A percentile compares a stretch with the other conserved stretches of the same genome.
Evolutionary conservation across 2,888 invertebrate species (phyloP).

Genomic region (Nemotelus nigrinus): DNA sequence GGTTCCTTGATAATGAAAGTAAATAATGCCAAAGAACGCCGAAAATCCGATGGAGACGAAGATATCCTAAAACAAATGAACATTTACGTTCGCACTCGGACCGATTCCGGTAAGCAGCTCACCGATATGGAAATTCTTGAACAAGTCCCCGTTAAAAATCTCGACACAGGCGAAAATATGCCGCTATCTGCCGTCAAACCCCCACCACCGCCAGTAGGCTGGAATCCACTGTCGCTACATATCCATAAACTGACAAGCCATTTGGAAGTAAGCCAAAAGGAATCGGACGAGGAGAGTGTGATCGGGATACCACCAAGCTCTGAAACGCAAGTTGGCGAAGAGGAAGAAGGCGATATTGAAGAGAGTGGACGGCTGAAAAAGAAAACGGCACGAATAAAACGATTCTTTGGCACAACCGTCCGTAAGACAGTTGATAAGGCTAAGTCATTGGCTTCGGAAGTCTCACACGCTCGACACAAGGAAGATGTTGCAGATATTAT

Average conservation of each 20-base stretch:
- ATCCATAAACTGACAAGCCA: slow-evolving; percentile 89
- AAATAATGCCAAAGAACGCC: slow-evolving; percentile 68
- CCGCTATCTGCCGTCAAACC: slow-evolving; percentile 86
- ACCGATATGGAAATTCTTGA: slow-evolving; percentile 93
- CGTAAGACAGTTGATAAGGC: slow-evolving; percentile 92
- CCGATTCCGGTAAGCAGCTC: slow-evolving; percentile 86
- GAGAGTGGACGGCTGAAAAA: slow-evolving; percentile 65
- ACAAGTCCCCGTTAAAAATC: slow-evolving; percentile 85
- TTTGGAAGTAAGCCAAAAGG: slow-evolving; percentile 82
- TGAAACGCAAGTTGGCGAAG: slow-evolving; percentile 62
- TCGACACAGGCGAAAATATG: slow-evolving; percentile 87
- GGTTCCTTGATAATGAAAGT: slow-evolving; percentile 60
- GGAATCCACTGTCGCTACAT: slow-evolving; percentile 93
- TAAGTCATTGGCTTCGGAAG: slow-evolving; percentile 87
- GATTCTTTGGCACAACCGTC: slow-evolving; percentile 88
- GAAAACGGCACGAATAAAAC: slow-evolving; percentile 73
- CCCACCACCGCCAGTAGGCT: slow-evolving; percentile 76
- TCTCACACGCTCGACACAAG: slow-evolving; percentile 86
- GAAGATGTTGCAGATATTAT: slow-evolving; percentile 87
- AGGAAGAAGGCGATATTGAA: slow-evolving; percentile 65
- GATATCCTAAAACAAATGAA: slow-evolving; percentile 75
- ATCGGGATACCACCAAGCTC: slow-evolving; percentile 68
- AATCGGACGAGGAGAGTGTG: slow-evolving; percentile 81
- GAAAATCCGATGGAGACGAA: slow-evolving; percentile 87
- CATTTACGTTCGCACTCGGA: slow-evolving; percentile 81